phyloP scores from a whole-genome alignment of 2,797 vertebrate genomes.

The Euthynnus affinis region DNA sequence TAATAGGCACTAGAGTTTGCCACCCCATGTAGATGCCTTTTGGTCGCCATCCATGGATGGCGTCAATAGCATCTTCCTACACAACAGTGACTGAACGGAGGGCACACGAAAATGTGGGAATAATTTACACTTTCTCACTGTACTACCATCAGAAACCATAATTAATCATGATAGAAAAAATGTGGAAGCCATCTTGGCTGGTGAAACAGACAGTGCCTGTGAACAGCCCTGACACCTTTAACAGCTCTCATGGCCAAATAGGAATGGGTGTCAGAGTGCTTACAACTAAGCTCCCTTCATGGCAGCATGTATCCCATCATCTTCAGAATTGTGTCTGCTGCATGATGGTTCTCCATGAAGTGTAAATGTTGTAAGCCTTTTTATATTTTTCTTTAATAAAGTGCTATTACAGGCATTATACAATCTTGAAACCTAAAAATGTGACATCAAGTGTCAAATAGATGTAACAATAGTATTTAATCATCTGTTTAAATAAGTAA shows the following conservation, averaged over 20 bases:
- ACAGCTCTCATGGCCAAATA: conserved; percentile 86
- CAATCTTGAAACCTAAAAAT: conserved; percentile 7
- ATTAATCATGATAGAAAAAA: conserved; percentile 89
- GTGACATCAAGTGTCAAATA: conserved; percentile 24
- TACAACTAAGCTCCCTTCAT: conserved; percentile 81
- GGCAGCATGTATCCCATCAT: conserved; percentile 72
- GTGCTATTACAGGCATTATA: conserved; percentile 19
- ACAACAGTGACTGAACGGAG: conserved; percentile 87
- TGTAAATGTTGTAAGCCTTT: conserved; percentile 49
- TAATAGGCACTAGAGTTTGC: conserved; percentile 83
- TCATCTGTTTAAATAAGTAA: conserved; percentile 31
- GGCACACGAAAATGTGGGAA: conserved; percentile 87
- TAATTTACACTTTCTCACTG: conserved; percentile 88
- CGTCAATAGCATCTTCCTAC: conserved; percentile 91
- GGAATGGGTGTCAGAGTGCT: conserved; percentile 86
- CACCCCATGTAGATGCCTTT: conserved; percentile 87
- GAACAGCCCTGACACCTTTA: conserved; percentile 89
- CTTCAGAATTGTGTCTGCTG: conserved; percentile 66
- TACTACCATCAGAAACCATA: conserved; percentile 89
- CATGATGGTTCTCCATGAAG: conserved; percentile 53
- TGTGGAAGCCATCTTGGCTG: conserved; percentile 88
- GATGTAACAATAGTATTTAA: conserved; percentile 27
- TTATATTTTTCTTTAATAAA: conserved; percentile 44
- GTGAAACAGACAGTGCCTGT: conserved; percentile 89
- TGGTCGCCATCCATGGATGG: conserved; percentile 87